These are phyloP conservation scores for Zoanthus gigantus DNA, from an alignment of 92 coral and sea anemone species.

Conservation along the genomic window DNA sequence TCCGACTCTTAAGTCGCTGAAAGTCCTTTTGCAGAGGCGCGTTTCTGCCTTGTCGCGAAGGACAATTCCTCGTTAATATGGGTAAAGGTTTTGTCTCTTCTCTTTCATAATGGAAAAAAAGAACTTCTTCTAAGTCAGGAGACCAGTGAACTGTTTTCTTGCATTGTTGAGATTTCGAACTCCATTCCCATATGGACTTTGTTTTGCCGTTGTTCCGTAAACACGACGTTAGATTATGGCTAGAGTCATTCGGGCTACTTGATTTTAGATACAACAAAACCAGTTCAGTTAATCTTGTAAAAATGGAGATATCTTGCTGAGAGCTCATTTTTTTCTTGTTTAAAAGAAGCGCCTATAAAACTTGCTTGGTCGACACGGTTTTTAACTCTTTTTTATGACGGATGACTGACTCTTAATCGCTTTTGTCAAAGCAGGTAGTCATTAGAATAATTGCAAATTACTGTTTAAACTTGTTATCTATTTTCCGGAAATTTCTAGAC, in stretches of 20 bases:
- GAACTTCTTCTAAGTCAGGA: constrained; percentile 16
- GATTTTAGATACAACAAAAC: constrained; percentile 12
- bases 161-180: background rate
- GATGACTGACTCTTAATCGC: background rate
- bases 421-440: background rate
- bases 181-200: constrained; percentile 25
- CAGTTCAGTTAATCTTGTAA: constrained; percentile 29
- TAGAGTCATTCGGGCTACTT: background rate
- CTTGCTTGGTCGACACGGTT: background rate
- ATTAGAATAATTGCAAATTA: background rate
- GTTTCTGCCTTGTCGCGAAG: constrained; percentile 19
- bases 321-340: constrained; percentile 1
- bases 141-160: constrained; percentile 42
- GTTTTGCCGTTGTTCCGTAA: constrained; percentile 23
- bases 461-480: background rate
- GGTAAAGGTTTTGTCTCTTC: background rate
- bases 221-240: constrained; percentile 16
- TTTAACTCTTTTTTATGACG: background rate
- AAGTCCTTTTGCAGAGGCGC: constrained; percentile 39
- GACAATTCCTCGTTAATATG: constrained; percentile 11
- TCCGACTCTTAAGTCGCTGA: background rate
- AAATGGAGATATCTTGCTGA: constrained; percentile 18
- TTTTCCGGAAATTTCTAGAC: background rate
- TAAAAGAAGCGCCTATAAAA: background rate
- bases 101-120: constrained; percentile 30